Percentiles rank a stretch among this genome's conserved stretches.
These are phyloP conservation scores for Urechis unicinctus DNA, from an alignment of 2,888 invertebrate genomes.

Conservation along the genomic window DNA sequence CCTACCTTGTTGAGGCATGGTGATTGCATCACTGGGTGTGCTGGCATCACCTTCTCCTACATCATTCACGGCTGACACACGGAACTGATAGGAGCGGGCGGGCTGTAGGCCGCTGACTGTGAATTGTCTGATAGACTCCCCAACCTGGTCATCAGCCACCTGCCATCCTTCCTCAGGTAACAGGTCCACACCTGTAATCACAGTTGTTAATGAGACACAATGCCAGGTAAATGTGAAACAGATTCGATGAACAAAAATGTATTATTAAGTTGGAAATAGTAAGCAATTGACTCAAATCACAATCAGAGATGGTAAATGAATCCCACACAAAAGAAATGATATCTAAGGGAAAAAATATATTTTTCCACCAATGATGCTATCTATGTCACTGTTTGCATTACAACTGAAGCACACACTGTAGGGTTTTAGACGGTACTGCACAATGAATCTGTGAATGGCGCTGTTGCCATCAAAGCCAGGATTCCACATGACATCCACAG, in stretches of 20 bases:
- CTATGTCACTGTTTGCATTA: neutral
- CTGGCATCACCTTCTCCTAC: constrained; percentile 92
- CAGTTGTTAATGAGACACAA: too few relatives aligned
- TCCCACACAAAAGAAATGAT: too few relatives aligned
- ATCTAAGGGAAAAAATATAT: too few relatives aligned
- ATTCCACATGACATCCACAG: constrained; percentile 88
- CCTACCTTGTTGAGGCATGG: constrained; percentile 89
- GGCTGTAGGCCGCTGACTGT: constrained; percentile 69
- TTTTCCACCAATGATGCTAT: too few relatives aligned
- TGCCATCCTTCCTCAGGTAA: constrained; percentile 16
- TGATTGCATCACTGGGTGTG: constrained; percentile 71
- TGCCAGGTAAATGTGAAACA: too few relatives aligned
- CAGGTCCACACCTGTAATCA: constrained; percentile 9
- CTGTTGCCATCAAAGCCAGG: constrained; percentile 97
- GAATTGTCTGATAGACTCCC: neutral
- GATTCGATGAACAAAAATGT: too few relatives aligned
- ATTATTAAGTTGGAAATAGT: neutral
- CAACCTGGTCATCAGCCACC: constrained; percentile 5
- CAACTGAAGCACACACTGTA: constrained; percentile 10
- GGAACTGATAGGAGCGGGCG: constrained; percentile 90
- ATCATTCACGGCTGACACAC: constrained; percentile 92
- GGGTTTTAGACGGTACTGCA: constrained; percentile 60
- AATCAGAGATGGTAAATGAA: neutral
- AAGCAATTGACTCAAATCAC: neutral
- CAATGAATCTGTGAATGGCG: constrained; percentile 82